Base-by-base conservation (phyloP, 2,888 invertebrate genomes). In the Machimus rusticus region DNA sequence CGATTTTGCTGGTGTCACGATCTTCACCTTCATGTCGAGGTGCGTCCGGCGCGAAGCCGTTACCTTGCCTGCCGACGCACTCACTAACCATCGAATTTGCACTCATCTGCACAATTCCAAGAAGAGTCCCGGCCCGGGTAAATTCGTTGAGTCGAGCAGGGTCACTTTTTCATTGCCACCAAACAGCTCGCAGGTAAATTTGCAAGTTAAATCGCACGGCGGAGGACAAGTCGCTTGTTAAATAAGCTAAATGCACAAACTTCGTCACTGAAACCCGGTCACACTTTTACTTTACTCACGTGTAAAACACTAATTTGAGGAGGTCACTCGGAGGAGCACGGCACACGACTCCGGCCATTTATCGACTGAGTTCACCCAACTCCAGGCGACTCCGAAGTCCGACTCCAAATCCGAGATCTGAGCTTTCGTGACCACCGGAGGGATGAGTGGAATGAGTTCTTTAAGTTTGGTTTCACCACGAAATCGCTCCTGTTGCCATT, bases 1-100 rank as follows among this genome's bases (percentile, higher is more conserved):
- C 95, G 90, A 96, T 94, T 93, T 95, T 95, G 87, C 93, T 94
- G 19, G 85, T 88, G 19, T 81, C 88, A 74, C 86, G 89, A 81
- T 87, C 86, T 16, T 84, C 66, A 66, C 28, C 88, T 43, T 78
- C 87, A 82, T 86, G 77, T 9, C 34, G 39, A 28, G 79, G 37
- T 8, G 37, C 31, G 14, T 19, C 66, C 12, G 74, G 57, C 23
- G 28, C 37, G 37, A 19, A 57, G 34, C 39, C 34, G 66, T 74
- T 84, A 66, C 37, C 34, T 6, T 39, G 66, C 66, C 39, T 79
- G 46, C 16, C 43, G n/a, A 2, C 39, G 16, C 39, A n/a, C 31
- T 34, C 76, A 76, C 37, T 76, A 37, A 16, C 19, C 76, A 39
- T 51, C 5, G 81, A 55, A 31, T 16, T 81, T 16, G 31, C 16